Evolutionary conservation across 2,888 invertebrate genomes (phyloP).

Genomic region (Punctoribates punctum): DNA sequence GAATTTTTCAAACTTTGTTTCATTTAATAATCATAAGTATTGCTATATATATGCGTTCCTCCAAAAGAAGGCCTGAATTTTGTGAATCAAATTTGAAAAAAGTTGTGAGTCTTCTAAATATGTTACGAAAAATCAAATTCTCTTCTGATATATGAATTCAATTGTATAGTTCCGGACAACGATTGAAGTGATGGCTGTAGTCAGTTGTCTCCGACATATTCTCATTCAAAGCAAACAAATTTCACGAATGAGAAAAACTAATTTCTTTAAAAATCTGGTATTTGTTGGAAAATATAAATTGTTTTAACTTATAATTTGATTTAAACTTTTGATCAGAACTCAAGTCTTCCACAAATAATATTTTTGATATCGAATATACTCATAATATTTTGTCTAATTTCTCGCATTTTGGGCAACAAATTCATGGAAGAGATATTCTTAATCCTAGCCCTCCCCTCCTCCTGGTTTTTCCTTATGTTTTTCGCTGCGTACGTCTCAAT

Average conservation of each 20-base stretch:
- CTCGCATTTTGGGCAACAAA: constrained; percentile 67
- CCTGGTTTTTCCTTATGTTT: constrained; percentile 97
- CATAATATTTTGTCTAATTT: constrained; percentile 83
- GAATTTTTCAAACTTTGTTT: constrained; percentile 23
- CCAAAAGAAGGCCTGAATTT: background rate
- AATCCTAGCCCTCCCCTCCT: constrained; percentile 86
- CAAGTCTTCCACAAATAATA: constrained; percentile 3
- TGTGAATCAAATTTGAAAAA: constrained; percentile 15
- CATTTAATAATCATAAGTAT: constrained; percentile 23
- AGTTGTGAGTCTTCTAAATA: background rate
- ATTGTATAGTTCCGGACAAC: background rate
- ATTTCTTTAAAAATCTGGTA: constrained; percentile 1
- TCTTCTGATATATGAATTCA: too few species aligned
- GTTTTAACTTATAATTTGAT: background rate
- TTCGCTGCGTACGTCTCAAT: constrained; percentile 76
- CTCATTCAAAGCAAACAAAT: background rate
- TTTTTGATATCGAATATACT: constrained; percentile 86
- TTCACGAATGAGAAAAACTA: background rate
- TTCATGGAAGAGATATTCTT: constrained; percentile 85
- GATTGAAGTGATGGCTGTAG: background rate
- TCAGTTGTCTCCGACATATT: background rate
- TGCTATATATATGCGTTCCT: constrained; percentile 8
- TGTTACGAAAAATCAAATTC: background rate
- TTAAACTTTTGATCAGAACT: background rate
- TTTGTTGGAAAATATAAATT: too few species aligned